Percentiles rank a stretch among this genome's conserved stretches.
phyloP scores from a whole-genome alignment of 2,888 invertebrate genomes.

The Drosophila seclusa region DNA sequence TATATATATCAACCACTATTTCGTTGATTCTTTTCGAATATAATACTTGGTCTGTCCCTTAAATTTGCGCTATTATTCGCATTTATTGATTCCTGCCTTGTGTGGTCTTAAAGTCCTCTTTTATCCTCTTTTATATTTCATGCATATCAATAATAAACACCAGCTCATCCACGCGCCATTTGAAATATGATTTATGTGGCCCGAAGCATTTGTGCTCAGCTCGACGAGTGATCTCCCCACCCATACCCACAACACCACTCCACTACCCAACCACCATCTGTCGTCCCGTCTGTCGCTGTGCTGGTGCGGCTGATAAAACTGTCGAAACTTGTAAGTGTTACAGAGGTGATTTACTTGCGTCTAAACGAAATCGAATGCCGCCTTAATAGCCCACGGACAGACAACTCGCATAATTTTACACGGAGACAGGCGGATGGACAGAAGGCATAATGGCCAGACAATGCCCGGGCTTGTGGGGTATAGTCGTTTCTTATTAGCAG shows the following conservation, averaged over 20 bases:
- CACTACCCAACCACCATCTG: not conserved
- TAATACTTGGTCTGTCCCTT: not conserved
- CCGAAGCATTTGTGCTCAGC: conserved; percentile 47
- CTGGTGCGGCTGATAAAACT: conserved; percentile 68
- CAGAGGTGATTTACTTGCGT: conserved; percentile 69
- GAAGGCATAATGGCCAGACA: conserved; percentile 22
- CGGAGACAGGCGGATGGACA: conserved; percentile 48
- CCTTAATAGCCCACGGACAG: conserved; percentile 76
- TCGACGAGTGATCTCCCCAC: conserved; percentile 17
- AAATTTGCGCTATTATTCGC: not conserved
- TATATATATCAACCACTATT: not conserved
- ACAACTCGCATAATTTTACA: conserved; percentile 73
- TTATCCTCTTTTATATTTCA: conserved; percentile 53
- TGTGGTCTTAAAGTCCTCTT: conserved; percentile 47
- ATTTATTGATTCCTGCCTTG: conserved; percentile 11
- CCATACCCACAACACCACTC: not conserved
- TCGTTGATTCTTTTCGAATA: not conserved
- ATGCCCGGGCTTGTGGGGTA: not conserved
- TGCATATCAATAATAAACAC: conserved; percentile 56
- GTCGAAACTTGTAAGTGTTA: conserved; percentile 81
- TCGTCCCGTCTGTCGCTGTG: not conserved
- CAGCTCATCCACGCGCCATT: conserved; percentile 61
- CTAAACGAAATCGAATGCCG: conserved; percentile 79
- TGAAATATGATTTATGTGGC: conserved; percentile 77
- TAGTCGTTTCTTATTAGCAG: conserved; percentile 63